Conservation (phyloP, 2,113 vertebrate species). For the Aythya baeri region DNA sequence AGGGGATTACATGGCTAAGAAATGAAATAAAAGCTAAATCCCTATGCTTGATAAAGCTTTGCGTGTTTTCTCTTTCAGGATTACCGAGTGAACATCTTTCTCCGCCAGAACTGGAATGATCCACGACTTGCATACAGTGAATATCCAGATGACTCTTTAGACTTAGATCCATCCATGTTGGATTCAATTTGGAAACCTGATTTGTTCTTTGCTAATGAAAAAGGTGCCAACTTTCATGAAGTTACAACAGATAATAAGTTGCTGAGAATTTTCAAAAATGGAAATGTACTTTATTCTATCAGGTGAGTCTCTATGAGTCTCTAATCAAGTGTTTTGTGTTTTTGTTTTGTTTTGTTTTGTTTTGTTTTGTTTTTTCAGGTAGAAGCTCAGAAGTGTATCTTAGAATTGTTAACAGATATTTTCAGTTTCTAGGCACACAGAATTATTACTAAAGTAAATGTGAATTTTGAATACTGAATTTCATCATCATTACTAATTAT, state of each 20-base stretch:
- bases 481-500: not conserved
- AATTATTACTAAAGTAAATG: not conserved
- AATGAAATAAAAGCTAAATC: conserved; percentile 62
- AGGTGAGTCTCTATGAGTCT: conserved; percentile 82
- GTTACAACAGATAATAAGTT: conserved; percentile 98
- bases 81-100: conserved; percentile 97
- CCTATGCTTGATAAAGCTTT: conserved; percentile 24
- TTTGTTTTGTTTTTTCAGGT: not conserved
- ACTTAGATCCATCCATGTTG: conserved; percentile 96
- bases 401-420: not conserved
- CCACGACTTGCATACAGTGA: conserved; percentile 93
- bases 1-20: conserved; percentile 48
- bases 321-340: not conserved
- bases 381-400: not conserved
- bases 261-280: conserved; percentile 96
- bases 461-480: not conserved
- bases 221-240: conserved; percentile 97
- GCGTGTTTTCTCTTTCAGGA: conserved; percentile 80
- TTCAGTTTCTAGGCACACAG: not conserved
- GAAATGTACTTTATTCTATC: conserved; percentile 96
- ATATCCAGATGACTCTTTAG: conserved; percentile 97
- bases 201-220: conserved; percentile 97
- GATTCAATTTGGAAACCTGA: conserved; percentile 99
- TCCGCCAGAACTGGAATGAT: conserved; percentile 98
- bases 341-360: not conserved